These are phyloP conservation scores for Ladona fulva DNA, from an alignment of 1,140 invertebrate genomes.

Conservation along the genomic window DNA sequence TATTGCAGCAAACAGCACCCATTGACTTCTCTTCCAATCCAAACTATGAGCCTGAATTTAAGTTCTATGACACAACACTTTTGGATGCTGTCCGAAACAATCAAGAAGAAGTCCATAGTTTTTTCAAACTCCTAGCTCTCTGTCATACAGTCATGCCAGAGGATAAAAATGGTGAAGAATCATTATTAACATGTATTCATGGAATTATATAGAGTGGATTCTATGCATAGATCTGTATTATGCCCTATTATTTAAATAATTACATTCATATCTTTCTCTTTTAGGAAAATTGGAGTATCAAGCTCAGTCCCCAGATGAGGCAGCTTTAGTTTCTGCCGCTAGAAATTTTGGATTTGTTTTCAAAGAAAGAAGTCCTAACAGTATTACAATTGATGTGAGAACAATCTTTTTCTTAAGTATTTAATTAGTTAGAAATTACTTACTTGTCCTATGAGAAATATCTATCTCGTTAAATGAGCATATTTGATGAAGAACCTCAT, in stretches of 20 bases:
- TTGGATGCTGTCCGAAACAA: slow-evolving; percentile 70
- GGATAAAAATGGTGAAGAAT: slow-evolving; percentile 61
- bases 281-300: slow-evolving; percentile 62
- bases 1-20: slow-evolving; percentile 55
- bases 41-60: slow-evolving; percentile 83
- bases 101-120: slow-evolving; percentile 67
- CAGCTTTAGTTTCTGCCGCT: slow-evolving; percentile 91
- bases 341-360: slow-evolving; percentile 99
- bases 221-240: too few relatives aligned
- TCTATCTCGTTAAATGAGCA: too few relatives aligned
- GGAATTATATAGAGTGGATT: too few relatives aligned
- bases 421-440: too few relatives aligned
- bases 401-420: not conserved
- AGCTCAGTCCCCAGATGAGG: slow-evolving; percentile 96
- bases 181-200: slow-evolving; percentile 19
- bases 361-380: slow-evolving; percentile 83
- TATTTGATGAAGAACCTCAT: too few relatives aligned
- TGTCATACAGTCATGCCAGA: slow-evolving; percentile 99
- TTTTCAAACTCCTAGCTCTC: slow-evolving; percentile 80
- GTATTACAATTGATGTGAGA: slow-evolving; percentile 75
- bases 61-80: slow-evolving; percentile 84
- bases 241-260: too few relatives aligned
- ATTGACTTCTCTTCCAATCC: slow-evolving; percentile 92
- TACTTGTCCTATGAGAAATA: too few relatives aligned
- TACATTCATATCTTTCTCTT: slow-evolving; percentile 25